Conservation (phyloP, 2,888 invertebrate genomes). For the Dolichomitus sp. region DNA sequence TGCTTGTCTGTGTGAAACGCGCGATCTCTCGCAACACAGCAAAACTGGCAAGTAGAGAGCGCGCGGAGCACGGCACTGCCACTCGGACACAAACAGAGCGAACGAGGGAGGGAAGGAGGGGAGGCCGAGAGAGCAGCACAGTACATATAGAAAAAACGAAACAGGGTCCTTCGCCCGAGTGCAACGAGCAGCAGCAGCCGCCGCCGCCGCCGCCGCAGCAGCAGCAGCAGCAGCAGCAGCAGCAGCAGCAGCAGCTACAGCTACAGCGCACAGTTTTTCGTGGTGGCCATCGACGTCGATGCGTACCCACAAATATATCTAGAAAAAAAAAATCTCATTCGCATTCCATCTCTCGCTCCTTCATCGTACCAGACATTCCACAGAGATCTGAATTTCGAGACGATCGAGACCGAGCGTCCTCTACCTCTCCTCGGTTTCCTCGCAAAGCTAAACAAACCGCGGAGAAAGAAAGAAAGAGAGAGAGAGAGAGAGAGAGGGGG, state of each 20-base stretch:
- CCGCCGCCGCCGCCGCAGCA: neutral
- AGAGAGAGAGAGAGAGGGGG: neutral
- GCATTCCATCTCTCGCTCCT: neutral
- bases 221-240: no score
- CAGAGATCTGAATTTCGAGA: neutral
- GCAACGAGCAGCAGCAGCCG: slow-evolving; percentile 5
- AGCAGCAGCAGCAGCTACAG: neutral
- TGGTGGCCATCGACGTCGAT: neutral
- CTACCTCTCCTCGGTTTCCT: slow-evolving; percentile 12
- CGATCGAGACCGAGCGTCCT: slow-evolving; percentile 21
- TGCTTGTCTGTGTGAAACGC: neutral
- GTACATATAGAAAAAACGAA: slow-evolving; percentile 23
- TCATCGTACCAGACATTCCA: neutral
- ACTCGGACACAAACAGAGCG: slow-evolving; percentile 30
- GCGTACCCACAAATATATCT: slow-evolving; percentile 2
- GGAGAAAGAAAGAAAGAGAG: neutral
- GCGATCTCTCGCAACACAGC: neutral
- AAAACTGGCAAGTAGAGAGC: slow-evolving; percentile 7
- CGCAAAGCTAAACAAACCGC: slow-evolving; percentile 22
- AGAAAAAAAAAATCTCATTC: neutral
- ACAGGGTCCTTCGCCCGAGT: slow-evolving; percentile 33
- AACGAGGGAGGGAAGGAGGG: slow-evolving; percentile 23
- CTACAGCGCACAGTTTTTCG: neutral
- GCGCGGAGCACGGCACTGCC: slow-evolving; percentile 32
- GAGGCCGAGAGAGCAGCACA: neutral